phyloP scores from a whole-genome alignment of 2,888 invertebrate genomes.

The Cryptus armator region DNA sequence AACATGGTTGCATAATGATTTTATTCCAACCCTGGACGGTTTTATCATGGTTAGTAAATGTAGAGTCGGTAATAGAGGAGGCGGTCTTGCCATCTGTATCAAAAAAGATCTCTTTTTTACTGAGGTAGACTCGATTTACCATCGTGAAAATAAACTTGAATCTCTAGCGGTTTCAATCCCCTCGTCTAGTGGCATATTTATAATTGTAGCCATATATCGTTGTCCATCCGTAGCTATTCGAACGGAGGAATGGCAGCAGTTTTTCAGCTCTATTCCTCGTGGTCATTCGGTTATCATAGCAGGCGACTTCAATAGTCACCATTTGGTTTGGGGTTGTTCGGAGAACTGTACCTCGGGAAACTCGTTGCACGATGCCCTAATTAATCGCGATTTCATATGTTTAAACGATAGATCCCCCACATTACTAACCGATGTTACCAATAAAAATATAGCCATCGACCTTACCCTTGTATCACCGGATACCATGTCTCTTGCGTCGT shows the following conservation, averaged over 20 bases:
- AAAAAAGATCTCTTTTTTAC: not conserved
- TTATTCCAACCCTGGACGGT: not conserved
- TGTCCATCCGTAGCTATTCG: not conserved
- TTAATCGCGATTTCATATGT: not conserved
- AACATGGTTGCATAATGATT: not conserved
- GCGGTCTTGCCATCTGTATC: conserved; percentile 2
- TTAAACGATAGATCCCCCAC: conserved; percentile 6
- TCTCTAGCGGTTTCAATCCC: not conserved
- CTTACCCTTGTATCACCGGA: not conserved
- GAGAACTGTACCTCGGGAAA: not conserved
- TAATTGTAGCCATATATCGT: not conserved
- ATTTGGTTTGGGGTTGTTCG: too few relatives aligned
- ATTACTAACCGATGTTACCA: not conserved
- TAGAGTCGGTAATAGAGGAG: not conserved
- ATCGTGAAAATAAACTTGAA: not conserved
- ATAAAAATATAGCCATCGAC: conserved; percentile 1
- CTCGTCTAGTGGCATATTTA: not conserved
- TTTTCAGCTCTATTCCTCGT: not conserved
- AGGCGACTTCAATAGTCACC: too few relatives aligned
- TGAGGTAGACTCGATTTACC: not conserved
- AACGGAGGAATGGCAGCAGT: not conserved
- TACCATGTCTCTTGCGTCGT: too few relatives aligned
- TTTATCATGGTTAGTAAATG: not conserved
- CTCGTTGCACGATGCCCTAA: not conserved
- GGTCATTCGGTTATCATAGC: not conserved